Evolutionary conservation across 2,888 invertebrate genomes (phyloP).

Genomic region (Petrolisthes cinctipes): DNA sequence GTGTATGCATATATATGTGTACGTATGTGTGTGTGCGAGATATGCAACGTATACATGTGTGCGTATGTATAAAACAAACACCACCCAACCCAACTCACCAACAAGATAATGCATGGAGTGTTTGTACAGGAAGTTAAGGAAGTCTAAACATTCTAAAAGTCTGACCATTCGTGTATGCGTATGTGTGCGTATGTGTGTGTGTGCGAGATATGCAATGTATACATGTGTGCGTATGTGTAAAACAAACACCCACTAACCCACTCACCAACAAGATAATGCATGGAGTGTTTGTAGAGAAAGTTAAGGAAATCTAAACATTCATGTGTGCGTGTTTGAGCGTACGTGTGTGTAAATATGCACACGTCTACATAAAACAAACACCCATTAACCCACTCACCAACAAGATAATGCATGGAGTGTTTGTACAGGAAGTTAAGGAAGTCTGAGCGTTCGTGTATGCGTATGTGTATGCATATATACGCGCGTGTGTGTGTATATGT

Average conservation of each 20-base stretch:
- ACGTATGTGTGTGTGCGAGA: too few relatives aligned
- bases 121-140: conserved; percentile 98
- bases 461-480: too few relatives aligned
- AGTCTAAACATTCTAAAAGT: conserved; percentile 99
- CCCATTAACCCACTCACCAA: conserved; percentile 77
- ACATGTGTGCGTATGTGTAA: too few relatives aligned
- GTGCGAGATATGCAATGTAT: too few relatives aligned
- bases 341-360: too few relatives aligned
- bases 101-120: conserved; percentile 96
- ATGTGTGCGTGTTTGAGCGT: too few relatives aligned
- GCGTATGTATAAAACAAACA: neutral
- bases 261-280: conserved; percentile 92
- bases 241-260: conserved; percentile 63
- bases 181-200: too few relatives aligned
- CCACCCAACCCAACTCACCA: conserved; percentile 74
- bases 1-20: too few relatives aligned
- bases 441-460: conserved; percentile 97
- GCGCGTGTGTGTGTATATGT: too few relatives aligned
- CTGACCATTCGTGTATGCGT: too few relatives aligned
- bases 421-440: conserved; percentile 99
- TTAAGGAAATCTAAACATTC: conserved; percentile 98
- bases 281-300: conserved; percentile 98
- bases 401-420: conserved; percentile 95
- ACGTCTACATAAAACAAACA: too few relatives aligned
- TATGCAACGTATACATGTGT: too few relatives aligned